Conservation (phyloP, 2,888 invertebrate genomes). For the Eustalomyia histrio region DNA sequence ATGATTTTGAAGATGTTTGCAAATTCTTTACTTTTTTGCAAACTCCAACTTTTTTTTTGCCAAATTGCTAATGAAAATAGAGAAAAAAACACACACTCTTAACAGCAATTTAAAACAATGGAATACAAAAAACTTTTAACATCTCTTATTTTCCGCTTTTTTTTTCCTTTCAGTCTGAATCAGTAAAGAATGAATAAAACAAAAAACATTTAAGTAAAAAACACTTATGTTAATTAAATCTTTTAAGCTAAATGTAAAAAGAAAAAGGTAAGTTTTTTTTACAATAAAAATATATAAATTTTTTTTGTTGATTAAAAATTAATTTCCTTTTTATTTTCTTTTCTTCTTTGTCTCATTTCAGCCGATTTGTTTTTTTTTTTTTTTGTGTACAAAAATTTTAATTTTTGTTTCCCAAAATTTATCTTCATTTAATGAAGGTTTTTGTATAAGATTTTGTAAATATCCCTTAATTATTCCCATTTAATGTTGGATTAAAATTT, state of each 20-base stretch:
- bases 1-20: slow-evolving; percentile 28
- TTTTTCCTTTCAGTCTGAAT: slow-evolving; percentile 34
- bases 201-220: slow-evolving; percentile 18
- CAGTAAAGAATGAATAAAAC: slow-evolving; percentile 12
- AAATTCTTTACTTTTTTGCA: slow-evolving; percentile 31
- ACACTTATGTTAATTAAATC: slow-evolving; percentile 63
- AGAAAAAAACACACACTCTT: slow-evolving; percentile 4
- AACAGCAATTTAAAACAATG: background rate
- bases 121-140: slow-evolving; percentile 31
- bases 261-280: slow-evolving; percentile 42
- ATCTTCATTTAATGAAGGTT: slow-evolving; percentile 12
- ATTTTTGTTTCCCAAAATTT: slow-evolving; percentile 5
- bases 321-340: slow-evolving; percentile 3
- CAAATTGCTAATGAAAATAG: slow-evolving; percentile 23
- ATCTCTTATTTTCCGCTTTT: slow-evolving; percentile 17
- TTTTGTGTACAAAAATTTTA: slow-evolving; percentile 32
- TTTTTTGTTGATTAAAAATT: background rate
- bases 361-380: too few relatives aligned
- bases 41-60: background rate
- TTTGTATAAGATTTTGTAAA: slow-evolving; percentile 37
- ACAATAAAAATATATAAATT: background rate
- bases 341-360: slow-evolving; percentile 31
- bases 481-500: slow-evolving; percentile 20
- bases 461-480: slow-evolving; percentile 8
- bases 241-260: slow-evolving; percentile 55